A percentile compares a stretch with the other conserved stretches of the same genome.
phyloP scores from a whole-genome alignment of 2,797 vertebrate species.

The Crypturellus tataupa region DNA sequence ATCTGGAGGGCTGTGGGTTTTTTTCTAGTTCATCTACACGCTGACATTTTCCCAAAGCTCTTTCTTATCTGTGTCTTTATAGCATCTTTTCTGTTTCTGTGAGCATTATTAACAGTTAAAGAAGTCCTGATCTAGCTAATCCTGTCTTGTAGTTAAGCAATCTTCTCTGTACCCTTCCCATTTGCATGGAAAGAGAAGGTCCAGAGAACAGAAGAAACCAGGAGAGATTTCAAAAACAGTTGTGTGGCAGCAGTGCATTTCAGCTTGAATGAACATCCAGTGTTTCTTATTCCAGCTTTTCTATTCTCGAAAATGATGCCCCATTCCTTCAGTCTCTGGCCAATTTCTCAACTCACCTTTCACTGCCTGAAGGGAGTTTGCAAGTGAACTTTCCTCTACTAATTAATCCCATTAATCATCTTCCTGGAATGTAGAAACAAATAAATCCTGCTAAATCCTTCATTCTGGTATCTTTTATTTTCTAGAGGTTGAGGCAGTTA shows the following conservation, averaged over 20 bases:
- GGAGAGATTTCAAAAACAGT: not conserved
- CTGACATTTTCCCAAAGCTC: constrained; percentile 1
- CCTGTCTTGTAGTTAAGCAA: not conserved
- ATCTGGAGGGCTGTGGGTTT: not conserved
- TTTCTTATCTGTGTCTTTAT: not conserved
- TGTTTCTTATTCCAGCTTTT: not conserved
- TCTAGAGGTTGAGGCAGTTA: not conserved
- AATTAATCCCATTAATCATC: not conserved
- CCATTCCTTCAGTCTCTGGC: not conserved
- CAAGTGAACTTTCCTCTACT: not conserved
- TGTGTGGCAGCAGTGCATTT: not conserved
- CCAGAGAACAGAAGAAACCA: not conserved
- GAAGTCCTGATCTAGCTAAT: not conserved
- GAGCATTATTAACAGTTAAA: constrained; percentile 34
- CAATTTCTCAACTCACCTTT: not conserved
- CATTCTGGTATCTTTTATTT: not conserved
- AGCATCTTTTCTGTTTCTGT: constrained; percentile 18
- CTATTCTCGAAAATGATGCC: not conserved
- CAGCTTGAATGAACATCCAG: not conserved
- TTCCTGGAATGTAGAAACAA: not conserved
- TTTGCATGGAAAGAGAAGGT: not conserved
- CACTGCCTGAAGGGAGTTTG: not conserved
- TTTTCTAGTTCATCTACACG: constrained; percentile 1
- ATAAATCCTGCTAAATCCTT: not conserved
- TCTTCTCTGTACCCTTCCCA: not conserved